phyloP scores from a whole-genome alignment of 1,140 invertebrate genomes.

The Drosophila kikkawai region DNA sequence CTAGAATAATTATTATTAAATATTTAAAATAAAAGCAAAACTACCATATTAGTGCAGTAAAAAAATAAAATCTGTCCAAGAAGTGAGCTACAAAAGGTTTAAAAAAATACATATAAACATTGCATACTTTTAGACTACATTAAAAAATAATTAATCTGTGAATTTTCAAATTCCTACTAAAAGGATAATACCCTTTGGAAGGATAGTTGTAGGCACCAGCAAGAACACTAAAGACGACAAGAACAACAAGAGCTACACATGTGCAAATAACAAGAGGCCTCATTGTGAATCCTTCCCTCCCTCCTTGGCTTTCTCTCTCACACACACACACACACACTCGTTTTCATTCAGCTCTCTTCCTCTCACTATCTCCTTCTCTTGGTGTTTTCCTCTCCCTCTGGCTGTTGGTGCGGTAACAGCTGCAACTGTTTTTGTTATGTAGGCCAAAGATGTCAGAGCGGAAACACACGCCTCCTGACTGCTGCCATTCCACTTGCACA shows the following conservation, averaged over 20 bases:
- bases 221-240: slow-evolving; percentile 23
- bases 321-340: slow-evolving; percentile 1
- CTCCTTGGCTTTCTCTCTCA: not conserved
- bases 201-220: slow-evolving; percentile 7
- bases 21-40: too few relatives aligned
- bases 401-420: slow-evolving; percentile 57
- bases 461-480: slow-evolving; percentile 41
- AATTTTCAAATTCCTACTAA: not conserved
- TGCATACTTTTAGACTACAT: not conserved
- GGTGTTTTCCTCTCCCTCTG: not conserved
- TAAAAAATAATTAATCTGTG: too few relatives aligned
- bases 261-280: slow-evolving; percentile 64
- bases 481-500: slow-evolving; percentile 43
- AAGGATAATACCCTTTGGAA: not conserved
- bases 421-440: slow-evolving; percentile 81
- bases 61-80: too few relatives aligned
- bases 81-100: not conserved
- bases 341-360: slow-evolving; percentile 2
- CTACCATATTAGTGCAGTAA: too few relatives aligned
- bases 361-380: not conserved
- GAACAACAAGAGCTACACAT: slow-evolving; percentile 53
- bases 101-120: not conserved
- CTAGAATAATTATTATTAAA: not conserved
- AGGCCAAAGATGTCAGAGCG: slow-evolving; percentile 67
- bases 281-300: slow-evolving; percentile 36